Percentiles rank a stretch among this genome's conserved stretches.
phyloP scores from a whole-genome alignment of 1,140 invertebrate species.

The Tetraneura akinire region DNA sequence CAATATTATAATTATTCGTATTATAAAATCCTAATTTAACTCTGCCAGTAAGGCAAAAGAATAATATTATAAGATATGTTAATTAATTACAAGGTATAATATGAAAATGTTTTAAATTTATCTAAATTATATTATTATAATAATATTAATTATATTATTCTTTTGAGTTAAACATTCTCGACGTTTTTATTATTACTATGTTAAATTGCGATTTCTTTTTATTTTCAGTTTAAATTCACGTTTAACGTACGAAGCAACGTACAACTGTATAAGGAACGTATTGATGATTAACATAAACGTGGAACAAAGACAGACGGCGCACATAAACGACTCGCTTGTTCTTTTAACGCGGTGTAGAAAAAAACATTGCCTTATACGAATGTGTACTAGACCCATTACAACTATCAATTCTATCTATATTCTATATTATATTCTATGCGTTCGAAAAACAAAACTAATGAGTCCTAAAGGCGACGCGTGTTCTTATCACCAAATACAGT shows the following conservation, averaged over 20 bases:
- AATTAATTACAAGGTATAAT: no score
- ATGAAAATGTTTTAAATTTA: no score
- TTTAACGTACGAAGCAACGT: not conserved
- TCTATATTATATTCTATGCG: no score
- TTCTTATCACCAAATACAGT: constrained; percentile 6
- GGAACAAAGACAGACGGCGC: not conserved
- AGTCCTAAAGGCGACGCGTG: not conserved
- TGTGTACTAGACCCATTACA: not conserved
- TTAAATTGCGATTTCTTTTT: constrained; percentile 10
- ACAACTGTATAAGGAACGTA: not conserved
- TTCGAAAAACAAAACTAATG: not conserved
- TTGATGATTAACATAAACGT: constrained; percentile 28
- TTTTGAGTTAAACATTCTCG: not conserved
- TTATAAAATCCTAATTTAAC: no score
- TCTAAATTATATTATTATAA: no score
- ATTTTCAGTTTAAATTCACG: not conserved
- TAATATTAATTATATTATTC: not conserved
- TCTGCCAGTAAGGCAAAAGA: no score
- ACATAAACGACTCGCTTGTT: not conserved
- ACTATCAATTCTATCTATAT: no score
- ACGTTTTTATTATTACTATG: not conserved
- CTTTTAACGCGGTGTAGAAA: not conserved
- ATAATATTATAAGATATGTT: no score
- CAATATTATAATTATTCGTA: no score
- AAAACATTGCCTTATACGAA: not conserved